Evolutionary conservation across 2,888 invertebrate genomes (phyloP).

Genomic region (Horisme vitalbata): DNA sequence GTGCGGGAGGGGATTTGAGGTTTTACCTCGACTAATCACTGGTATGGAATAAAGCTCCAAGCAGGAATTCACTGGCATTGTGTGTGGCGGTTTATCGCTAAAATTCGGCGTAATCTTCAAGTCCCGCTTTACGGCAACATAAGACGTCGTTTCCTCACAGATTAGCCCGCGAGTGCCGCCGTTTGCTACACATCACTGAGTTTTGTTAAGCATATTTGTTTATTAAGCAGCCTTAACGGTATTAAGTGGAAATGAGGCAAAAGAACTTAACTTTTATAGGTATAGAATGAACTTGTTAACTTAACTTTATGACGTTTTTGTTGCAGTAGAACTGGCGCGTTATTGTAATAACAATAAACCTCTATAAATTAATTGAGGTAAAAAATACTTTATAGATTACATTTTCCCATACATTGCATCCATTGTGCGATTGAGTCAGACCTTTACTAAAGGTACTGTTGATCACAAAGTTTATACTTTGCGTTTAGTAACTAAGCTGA

Average conservation of each 20-base stretch:
- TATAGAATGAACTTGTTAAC: too few species aligned
- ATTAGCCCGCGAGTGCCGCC: conserved; percentile 39
- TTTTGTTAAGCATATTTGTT: conserved; percentile 29
- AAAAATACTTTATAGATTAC: too few species aligned
- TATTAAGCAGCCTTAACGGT: conserved; percentile 22
- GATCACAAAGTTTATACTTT: too few species aligned
- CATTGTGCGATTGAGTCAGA: too few species aligned
- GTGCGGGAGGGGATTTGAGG: conserved; percentile 10
- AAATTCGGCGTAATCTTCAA: conserved; percentile 50
- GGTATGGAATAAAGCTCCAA: conserved; percentile 16
- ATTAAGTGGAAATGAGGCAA: conserved; percentile 1
- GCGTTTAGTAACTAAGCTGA: too few species aligned
- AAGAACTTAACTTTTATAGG: too few species aligned
- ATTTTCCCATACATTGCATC: too few species aligned
- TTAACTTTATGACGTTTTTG: too few species aligned
- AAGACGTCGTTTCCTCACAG: conserved; percentile 46
- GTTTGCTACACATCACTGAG: conserved; percentile 34
- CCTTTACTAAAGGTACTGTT: too few species aligned
- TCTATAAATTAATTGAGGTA: too few species aligned
- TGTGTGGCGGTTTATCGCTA: conserved; percentile 41
- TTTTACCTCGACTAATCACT: conserved; percentile 27
- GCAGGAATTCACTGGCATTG: conserved; percentile 22
- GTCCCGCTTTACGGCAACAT: conserved; percentile 43
- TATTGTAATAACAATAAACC: too few species aligned
- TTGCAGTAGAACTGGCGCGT: too few species aligned